Conservation (phyloP, 2,888 invertebrate species). For the Athripsodes cinereus region DNA sequence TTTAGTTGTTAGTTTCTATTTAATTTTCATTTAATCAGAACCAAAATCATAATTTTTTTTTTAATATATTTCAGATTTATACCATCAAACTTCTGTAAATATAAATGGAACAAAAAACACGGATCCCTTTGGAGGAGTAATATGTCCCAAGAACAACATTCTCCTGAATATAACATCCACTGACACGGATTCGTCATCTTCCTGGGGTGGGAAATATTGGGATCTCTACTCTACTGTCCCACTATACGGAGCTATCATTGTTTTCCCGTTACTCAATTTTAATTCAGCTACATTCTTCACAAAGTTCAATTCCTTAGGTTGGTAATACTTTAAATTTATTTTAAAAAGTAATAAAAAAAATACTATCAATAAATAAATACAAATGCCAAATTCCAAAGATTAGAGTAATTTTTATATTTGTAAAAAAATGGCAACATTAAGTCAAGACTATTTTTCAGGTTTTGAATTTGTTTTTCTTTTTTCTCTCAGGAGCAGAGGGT, state of each 20-base stretch:
- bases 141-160: conserved; percentile 43
- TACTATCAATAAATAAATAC: too few species aligned
- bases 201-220: conserved; percentile 56
- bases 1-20: too few species aligned
- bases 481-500: too few species aligned
- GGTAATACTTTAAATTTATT: conserved; percentile 31
- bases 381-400: too few species aligned
- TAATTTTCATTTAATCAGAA: too few species aligned
- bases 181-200: conserved; percentile 30
- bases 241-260: conserved; percentile 64
- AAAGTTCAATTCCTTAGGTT: conserved; percentile 85
- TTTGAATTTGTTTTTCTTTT: too few species aligned
- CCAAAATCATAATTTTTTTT: too few species aligned
- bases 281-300: conserved; percentile 87
- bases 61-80: conserved; percentile 15
- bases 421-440: too few species aligned
- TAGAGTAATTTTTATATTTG: too few species aligned
- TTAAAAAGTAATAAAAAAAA: too few species aligned
- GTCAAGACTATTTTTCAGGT: too few species aligned
- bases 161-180: conserved; percentile 31
- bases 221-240: conserved; percentile 74
- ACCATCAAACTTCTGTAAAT: too few species aligned
- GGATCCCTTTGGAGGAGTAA: conserved; percentile 32
- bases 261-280: conserved; percentile 80
- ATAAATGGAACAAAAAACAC: neutral